These are phyloP conservation scores for Cyphomyrus discorhynchus DNA, from an alignment of 2,113 vertebrate genomes.

Conservation along the genomic window DNA sequence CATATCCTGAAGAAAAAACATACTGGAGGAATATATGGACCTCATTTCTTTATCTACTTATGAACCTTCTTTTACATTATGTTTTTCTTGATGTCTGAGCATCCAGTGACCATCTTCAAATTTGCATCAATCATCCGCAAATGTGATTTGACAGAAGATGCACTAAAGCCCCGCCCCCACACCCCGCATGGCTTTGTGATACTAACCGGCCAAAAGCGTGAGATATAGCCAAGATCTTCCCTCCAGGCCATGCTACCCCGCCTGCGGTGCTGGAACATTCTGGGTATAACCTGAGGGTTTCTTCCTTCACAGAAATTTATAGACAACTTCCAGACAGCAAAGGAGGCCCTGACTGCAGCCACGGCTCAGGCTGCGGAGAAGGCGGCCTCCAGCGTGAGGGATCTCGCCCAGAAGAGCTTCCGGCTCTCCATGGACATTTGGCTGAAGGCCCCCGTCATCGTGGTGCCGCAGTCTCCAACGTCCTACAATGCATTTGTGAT, in stretches of 20 bases:
- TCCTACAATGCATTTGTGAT: conserved; percentile 74
- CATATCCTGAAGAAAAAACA: neutral
- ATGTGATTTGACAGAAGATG: conserved; percentile 9
- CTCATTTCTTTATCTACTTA: neutral
- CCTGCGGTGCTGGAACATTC: neutral
- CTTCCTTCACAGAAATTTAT: conserved; percentile 68
- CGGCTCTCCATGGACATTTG: conserved; percentile 74
- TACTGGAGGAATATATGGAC: conserved; percentile 5
- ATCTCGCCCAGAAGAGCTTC: conserved; percentile 84
- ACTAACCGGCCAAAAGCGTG: conserved; percentile 8
- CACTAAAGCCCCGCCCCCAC: neutral
- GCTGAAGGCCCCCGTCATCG: conserved; percentile 86
- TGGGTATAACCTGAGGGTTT: neutral
- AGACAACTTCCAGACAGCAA: conserved; percentile 84
- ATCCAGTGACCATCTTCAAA: neutral
- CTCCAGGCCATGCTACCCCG: neutral
- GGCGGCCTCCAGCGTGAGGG: conserved; percentile 81
- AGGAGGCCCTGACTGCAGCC: conserved; percentile 66
- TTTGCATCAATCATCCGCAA: conserved; percentile 19
- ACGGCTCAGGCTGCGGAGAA: conserved; percentile 76
- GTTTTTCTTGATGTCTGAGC: neutral
- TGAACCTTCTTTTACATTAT: neutral
- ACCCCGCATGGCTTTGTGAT: conserved; percentile 23
- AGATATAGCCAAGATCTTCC: neutral
- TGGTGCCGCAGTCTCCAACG: conserved; percentile 80